Conservation (phyloP, 2,797 vertebrate species). For the Gallinago nigripennis region DNA sequence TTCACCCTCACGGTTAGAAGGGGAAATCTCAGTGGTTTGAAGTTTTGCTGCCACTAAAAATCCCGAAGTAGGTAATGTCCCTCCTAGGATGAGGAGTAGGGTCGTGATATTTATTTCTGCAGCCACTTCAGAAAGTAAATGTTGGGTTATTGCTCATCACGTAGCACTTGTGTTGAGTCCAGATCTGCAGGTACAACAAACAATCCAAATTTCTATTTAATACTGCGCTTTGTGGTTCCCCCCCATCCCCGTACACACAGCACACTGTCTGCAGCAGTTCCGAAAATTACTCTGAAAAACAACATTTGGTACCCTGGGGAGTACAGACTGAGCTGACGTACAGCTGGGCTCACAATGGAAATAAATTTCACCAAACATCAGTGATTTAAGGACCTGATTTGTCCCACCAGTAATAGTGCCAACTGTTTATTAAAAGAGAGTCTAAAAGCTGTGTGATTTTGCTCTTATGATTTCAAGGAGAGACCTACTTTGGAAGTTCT, state of each 20-base stretch:
- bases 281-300: not conserved
- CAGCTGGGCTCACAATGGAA: not conserved
- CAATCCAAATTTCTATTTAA: not conserved
- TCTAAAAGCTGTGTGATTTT: not conserved
- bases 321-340: not conserved
- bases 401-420: not conserved
- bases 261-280: not conserved
- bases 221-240: not conserved
- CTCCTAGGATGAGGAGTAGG: not conserved
- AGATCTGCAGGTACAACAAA: not conserved
- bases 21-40: not conserved
- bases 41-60: not conserved
- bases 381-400: not conserved
- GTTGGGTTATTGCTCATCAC: not conserved
- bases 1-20: not conserved
- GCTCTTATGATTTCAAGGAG: not conserved
- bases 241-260: not conserved
- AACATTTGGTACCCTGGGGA: not conserved
- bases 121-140: not conserved
- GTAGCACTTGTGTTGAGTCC: not conserved
- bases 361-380: not conserved
- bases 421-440: not conserved
- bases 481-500: too few relatives aligned
- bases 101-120: not conserved
- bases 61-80: not conserved